phyloP scores from a whole-genome alignment of 2,113 vertebrate genomes.

The Antechinus stuartii region DNA sequence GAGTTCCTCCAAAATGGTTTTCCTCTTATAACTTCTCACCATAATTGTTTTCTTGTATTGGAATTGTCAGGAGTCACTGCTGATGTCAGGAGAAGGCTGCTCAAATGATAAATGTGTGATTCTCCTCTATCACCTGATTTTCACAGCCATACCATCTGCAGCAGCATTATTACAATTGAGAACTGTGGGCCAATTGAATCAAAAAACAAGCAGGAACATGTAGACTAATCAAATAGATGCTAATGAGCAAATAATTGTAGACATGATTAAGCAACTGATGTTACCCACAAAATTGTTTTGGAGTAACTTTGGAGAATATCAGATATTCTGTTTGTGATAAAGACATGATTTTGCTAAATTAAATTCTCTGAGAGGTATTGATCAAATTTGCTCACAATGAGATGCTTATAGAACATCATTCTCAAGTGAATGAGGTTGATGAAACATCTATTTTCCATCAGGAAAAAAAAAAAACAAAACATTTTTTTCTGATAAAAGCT shows the following conservation, averaged over 20 bases:
- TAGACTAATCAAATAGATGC: neutral
- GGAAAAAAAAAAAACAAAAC: neutral
- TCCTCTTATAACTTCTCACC: neutral
- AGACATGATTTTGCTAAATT: neutral
- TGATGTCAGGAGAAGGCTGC: neutral
- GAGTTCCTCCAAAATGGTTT: neutral
- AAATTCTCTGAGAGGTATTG: neutral
- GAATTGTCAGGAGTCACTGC: conserved; percentile 5
- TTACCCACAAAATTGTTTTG: neutral
- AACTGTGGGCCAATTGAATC: neutral
- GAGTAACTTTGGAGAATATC: neutral
- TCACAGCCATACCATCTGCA: neutral
- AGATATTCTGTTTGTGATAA: conserved; percentile 12
- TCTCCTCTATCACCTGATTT: neutral
- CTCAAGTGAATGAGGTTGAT: neutral
- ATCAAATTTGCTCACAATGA: neutral
- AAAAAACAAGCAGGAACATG: conserved; percentile 6
- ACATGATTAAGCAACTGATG: neutral
- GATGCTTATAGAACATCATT: neutral
- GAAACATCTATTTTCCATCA: neutral
- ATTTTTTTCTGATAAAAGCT: neutral
- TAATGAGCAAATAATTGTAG: conserved; percentile 7
- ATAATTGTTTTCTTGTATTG: conserved; percentile 32
- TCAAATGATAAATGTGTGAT: conserved; percentile 31
- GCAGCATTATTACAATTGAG: neutral